Evolutionary conservation across 1,140 invertebrate species (phyloP), one percentile per base, ranked within the genome.

Genomic region (Mactra quadrangularis): DNA sequence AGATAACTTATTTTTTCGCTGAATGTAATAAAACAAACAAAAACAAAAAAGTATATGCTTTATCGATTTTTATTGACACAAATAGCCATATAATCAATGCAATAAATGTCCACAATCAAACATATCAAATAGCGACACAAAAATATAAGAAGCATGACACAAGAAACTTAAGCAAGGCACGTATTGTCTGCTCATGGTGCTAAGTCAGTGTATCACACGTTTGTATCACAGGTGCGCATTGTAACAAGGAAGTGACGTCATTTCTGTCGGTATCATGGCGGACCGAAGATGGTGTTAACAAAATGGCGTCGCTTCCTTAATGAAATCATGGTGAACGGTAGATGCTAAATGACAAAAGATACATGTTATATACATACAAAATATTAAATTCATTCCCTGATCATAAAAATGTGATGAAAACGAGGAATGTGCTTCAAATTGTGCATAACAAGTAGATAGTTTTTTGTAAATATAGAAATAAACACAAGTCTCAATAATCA

Each of bases 221-320:
- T 72, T 41, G 41, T 79, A 84, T 84, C 75, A 71, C 75, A 84
- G 75, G 64, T 71, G 66, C 60, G 75, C 50, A 76, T 45, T 41
- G 38, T 29, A 55, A 27, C 22, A 45, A 74, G 79, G 71, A 84
- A 78, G 68, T 79, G 82, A 84, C 66, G 83, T 84, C 74, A 84
- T 83, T 41, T 60, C 22, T 29, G 52, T 53, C 74, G 75, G 83
- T 84, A 84, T 84, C 83, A 84, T 84, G 83, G 83, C 83, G 64
- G 68, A 84, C 83, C 83, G 68, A 53, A 60, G 62, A 29, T 74
- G 70, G 47, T 66, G 19, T 41, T 45, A 38, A 53, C 7, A 79
- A 70, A 70, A 83, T 77, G 74, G 64, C 83, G 75, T 79, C 79
- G 66, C 60, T 75, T 75, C 70, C 70, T 71, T 60, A n/a, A n/a